Evolutionary conservation across 2,888 invertebrate genomes (phyloP).

Genomic region (Drosophila rellima): DNA sequence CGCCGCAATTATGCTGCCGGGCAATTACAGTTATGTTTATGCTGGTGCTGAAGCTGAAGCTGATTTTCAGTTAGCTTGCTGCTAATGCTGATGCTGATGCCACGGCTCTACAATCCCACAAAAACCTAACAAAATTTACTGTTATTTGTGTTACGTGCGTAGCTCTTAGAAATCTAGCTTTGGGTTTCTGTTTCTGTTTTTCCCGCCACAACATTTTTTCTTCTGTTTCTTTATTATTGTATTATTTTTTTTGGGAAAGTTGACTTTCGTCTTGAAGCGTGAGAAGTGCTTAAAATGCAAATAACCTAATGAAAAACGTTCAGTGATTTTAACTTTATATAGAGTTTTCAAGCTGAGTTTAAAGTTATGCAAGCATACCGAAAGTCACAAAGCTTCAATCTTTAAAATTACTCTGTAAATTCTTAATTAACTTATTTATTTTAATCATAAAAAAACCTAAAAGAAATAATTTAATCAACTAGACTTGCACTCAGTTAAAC

Average conservation of each 20-base stretch:
- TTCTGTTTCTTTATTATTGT: conserved; percentile 1
- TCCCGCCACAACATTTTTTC: conserved; percentile 19
- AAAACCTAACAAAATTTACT: conserved; percentile 61
- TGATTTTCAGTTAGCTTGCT: not conserved
- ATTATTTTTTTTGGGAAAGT: conserved; percentile 49
- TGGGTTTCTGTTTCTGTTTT: conserved; percentile 21
- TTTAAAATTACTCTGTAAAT: not conserved
- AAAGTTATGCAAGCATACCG: conserved; percentile 20
- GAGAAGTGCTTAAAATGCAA: conserved; percentile 49
- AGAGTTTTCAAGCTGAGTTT: conserved; percentile 1
- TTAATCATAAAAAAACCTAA: too few species aligned
- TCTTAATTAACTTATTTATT: not conserved
- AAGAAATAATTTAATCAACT: not conserved
- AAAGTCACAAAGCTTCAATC: not conserved
- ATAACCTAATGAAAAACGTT: conserved; percentile 36
- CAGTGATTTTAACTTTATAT: not conserved
- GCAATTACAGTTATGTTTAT: conserved; percentile 71
- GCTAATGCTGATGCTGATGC: conserved; percentile 17
- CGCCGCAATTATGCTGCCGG: conserved; percentile 68
- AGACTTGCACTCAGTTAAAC: not conserved
- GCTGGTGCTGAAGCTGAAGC: conserved; percentile 17
- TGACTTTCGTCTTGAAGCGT: conserved; percentile 47
- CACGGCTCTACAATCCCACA: conserved; percentile 43
- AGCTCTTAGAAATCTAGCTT: conserved; percentile 51
- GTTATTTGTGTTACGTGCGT: conserved; percentile 75